phyloP scores from a whole-genome alignment of 2,113 vertebrate species.

The Lynx canadensis region DNA sequence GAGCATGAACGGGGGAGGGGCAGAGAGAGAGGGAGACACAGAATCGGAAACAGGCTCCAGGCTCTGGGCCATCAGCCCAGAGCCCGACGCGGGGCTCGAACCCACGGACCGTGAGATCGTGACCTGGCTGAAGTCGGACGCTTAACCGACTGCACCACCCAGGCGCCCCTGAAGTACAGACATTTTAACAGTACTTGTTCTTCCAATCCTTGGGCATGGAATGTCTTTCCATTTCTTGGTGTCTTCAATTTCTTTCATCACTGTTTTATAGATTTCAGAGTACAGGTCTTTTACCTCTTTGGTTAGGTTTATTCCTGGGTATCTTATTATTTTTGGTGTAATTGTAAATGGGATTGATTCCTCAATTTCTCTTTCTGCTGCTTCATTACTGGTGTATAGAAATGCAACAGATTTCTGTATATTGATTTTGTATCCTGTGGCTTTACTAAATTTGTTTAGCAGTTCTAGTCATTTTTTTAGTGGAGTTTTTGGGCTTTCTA shows the following conservation, averaged over 20 bases:
- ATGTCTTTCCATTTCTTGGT: neutral
- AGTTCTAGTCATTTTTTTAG: neutral
- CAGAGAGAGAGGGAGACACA: too few species aligned
- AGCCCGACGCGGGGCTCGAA: too few species aligned
- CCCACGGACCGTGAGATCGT: too few species aligned
- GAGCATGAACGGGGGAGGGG: too few species aligned
- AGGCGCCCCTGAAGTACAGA: too few species aligned
- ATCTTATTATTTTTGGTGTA: neutral
- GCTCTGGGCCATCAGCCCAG: too few species aligned
- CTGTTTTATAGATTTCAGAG: neutral
- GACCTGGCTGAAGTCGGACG: too few species aligned
- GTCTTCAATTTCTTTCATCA: neutral
- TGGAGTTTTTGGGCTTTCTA: neutral
- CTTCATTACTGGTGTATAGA: neutral
- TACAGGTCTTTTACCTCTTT: neutral
- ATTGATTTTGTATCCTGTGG: neutral
- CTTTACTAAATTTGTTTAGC: neutral
- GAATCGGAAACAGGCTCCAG: too few species aligned
- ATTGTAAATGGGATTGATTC: neutral
- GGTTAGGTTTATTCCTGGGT: neutral
- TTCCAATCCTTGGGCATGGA: neutral
- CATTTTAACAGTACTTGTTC: neutral
- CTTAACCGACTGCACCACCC: too few species aligned
- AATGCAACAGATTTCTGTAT: neutral
- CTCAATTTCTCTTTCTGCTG: neutral